These are phyloP conservation scores for Deilephila porcellus DNA, from an alignment of 2,888 invertebrate species.

Conservation along the genomic window DNA sequence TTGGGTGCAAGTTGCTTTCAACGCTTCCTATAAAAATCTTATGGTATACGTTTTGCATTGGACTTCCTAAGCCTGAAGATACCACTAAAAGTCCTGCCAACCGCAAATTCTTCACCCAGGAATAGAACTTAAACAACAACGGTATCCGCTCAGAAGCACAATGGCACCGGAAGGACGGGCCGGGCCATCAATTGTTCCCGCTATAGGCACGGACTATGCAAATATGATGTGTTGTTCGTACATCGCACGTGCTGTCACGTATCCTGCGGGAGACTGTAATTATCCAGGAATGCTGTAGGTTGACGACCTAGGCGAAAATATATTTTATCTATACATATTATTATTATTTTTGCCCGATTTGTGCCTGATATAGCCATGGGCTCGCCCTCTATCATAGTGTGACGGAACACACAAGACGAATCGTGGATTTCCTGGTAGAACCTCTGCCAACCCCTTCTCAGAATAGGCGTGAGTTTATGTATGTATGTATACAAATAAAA, in stretches of 20 bases:
- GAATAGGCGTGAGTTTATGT: too few relatives aligned
- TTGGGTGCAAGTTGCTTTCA: too few relatives aligned
- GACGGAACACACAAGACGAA: too few relatives aligned
- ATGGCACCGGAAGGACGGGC: conserved; percentile 10
- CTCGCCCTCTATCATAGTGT: too few relatives aligned
- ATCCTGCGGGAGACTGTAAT: background rate
- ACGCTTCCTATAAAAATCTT: too few relatives aligned
- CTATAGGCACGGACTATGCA: conserved; percentile 5
- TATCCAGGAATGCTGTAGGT: background rate
- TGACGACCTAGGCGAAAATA: background rate
- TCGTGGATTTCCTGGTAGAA: too few relatives aligned
- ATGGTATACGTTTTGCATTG: too few relatives aligned
- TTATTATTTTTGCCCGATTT: too few relatives aligned
- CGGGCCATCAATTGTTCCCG: conserved; percentile 16
- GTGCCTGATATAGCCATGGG: too few relatives aligned
- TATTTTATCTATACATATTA: background rate
- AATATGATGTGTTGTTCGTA: conserved; percentile 7
- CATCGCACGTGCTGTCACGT: conserved; percentile 8
- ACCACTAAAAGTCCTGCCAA: background rate
- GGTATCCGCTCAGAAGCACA: background rate
- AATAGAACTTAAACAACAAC: background rate
- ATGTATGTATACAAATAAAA: too few relatives aligned
- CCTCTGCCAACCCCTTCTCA: too few relatives aligned
- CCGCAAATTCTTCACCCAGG: background rate
- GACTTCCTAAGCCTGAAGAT: too few relatives aligned